Percentiles rank a stretch among this genome's conserved stretches.
Evolutionary conservation across 1,140 invertebrate genomes (phyloP).

Genomic region (Ephestia elutella): DNA sequence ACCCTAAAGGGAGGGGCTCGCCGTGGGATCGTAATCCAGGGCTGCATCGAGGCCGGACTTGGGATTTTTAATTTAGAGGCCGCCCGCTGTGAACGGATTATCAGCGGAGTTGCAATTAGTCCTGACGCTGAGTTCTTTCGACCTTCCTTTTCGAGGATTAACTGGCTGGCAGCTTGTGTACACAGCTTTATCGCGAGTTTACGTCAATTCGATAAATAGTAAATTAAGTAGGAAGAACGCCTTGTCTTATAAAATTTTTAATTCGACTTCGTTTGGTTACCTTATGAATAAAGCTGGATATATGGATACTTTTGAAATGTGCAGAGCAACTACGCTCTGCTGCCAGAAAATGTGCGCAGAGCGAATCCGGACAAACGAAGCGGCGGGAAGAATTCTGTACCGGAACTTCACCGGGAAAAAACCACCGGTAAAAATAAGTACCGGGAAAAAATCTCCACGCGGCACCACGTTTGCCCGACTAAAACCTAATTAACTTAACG

Average conservation of each 20-base stretch:
- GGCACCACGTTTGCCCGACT: too few relatives aligned
- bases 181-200: slow-evolving; percentile 16
- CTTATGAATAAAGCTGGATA: too few relatives aligned
- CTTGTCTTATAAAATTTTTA: background rate
- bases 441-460: too few relatives aligned
- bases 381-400: too few relatives aligned
- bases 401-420: too few relatives aligned
- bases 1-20: slow-evolving; percentile 30
- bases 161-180: slow-evolving; percentile 13
- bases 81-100: slow-evolving; percentile 68
- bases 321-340: too few relatives aligned
- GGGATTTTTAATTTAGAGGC: slow-evolving; percentile 67
- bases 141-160: slow-evolving; percentile 35
- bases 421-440: too few relatives aligned
- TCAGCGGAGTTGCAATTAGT: slow-evolving; percentile 61
- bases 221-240: background rate
- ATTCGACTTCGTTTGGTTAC: background rate
- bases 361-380: too few relatives aligned
- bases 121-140: slow-evolving; percentile 34
- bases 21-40: slow-evolving; percentile 58
- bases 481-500: too few relatives aligned
- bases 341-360: too few relatives aligned
- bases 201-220: background rate
- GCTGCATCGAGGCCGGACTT: slow-evolving; percentile 39
- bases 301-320: too few relatives aligned